These are phyloP conservation scores for Rhopalosiphum padi DNA, from an alignment of 1,140 invertebrate species.

Conservation along the genomic window DNA sequence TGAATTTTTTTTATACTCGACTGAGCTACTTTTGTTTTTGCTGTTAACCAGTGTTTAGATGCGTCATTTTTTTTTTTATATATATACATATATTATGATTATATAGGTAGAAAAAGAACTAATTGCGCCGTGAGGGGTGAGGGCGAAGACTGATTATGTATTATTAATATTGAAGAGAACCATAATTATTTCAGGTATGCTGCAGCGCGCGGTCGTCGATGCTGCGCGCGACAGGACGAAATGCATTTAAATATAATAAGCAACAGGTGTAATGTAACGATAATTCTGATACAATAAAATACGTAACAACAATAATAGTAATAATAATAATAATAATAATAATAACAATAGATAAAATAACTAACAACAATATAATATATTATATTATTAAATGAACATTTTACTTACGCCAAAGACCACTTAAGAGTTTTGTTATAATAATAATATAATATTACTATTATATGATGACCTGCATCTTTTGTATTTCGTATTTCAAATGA, in stretches of 20 bases:
- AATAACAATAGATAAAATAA: neutral
- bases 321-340: neutral
- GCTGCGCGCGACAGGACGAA: neutral
- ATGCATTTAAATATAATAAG: neutral
- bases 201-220: neutral
- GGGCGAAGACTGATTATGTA: neutral
- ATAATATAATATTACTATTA: neutral
- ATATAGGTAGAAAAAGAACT: neutral
- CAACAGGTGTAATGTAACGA: neutral
- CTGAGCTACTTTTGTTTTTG: neutral
- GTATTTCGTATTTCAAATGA: neutral
- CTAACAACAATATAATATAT: neutral
- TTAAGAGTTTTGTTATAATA: neutral
- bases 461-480: neutral
- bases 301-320: neutral
- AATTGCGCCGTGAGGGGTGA: neutral
- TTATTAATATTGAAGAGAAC: neutral
- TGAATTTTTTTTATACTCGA: neutral
- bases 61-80: neutral
- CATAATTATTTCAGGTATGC: neutral
- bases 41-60: neutral
- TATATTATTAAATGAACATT: neutral
- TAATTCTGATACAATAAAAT: neutral
- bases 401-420: neutral
- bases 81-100: neutral